phyloP scores from a whole-genome alignment of 2,113 vertebrate genomes.

The Oophaga pumilio region DNA sequence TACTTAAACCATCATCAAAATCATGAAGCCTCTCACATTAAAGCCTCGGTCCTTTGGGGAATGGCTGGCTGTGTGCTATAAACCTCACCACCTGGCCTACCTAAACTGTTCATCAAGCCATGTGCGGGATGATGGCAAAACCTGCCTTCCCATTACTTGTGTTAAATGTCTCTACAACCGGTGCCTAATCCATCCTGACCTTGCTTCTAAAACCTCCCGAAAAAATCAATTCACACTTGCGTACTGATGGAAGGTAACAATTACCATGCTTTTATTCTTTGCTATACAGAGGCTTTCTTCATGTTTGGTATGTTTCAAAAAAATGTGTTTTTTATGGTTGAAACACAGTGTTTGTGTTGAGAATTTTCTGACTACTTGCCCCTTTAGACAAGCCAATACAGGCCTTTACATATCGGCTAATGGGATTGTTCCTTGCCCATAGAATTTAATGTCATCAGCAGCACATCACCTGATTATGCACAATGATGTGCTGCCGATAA shows the following conservation, averaged over 20 bases:
- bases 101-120: slow-evolving; percentile 25
- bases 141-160: not conserved
- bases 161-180: not conserved
- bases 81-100: slow-evolving; percentile 12
- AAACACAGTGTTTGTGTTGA: not conserved
- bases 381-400: too few relatives aligned
- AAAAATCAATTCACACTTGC: not conserved
- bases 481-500: too few relatives aligned
- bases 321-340: not conserved
- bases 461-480: too few relatives aligned
- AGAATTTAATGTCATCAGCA: too few relatives aligned
- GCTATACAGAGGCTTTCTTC: not conserved
- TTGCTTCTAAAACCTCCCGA: not conserved
- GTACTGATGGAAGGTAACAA: not conserved
- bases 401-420: too few relatives aligned
- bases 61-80: slow-evolving; percentile 21
- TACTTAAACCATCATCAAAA: slow-evolving; percentile 20
- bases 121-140: slow-evolving; percentile 21
- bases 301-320: not conserved
- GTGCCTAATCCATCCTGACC: not conserved
- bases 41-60: not conserved
- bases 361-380: not conserved
- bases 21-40: slow-evolving; percentile 36
- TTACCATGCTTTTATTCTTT: not conserved
- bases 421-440: too few relatives aligned